Evolutionary conservation across 2,797 vertebrate genomes (phyloP), one percentile per base, ranked within the genome.

Genomic region (Erpetoichthys calabaricus): DNA sequence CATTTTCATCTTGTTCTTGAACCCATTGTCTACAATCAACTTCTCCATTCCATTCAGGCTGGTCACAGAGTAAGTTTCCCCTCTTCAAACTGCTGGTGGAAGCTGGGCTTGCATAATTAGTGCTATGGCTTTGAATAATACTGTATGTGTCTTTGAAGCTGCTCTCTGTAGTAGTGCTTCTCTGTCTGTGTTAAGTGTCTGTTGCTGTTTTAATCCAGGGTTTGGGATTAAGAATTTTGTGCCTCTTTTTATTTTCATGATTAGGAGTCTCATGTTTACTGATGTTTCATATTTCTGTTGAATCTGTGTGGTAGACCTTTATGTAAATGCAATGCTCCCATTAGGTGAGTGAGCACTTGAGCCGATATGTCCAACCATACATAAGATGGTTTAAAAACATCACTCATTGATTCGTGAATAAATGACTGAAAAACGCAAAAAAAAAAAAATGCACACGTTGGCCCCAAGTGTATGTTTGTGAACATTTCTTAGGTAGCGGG

Each of bases 11-110:
- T 73, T 73, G 62, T 77, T 81, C 84, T 84, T 75, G 72, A 73
- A 67, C 63, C 75, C 60, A 79, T 67, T 78, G 81, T 86, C 90
- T 91, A 79, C 91, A 87, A 89, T 92, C 89, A 85, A 89, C 89
- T 81, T 67, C 84, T 86, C 64, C 86, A 80, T 81, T 74, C 74
- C 82, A 66, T 69, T 86, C 86, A 98, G 95, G 86, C 94, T 82
- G 91, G 91, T 90, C 94, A 98, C 91, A 94, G 94, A 96, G 95
- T 98, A 98, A 98, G 94, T 98, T 78, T 70, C 64, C 80, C 76
- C 69, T 67, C 78, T 83, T 65, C 63, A 76, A 56, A 68, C 78
- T 65, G 70, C 75, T 67, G 71, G 63, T 61, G 70, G 73, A 73
- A 73, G 64, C 67, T 75, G 82, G 72, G 73, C 65, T 72, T 67